Evolutionary conservation across 2,888 invertebrate species (phyloP).

Genomic region (Andrena dorsata): DNA sequence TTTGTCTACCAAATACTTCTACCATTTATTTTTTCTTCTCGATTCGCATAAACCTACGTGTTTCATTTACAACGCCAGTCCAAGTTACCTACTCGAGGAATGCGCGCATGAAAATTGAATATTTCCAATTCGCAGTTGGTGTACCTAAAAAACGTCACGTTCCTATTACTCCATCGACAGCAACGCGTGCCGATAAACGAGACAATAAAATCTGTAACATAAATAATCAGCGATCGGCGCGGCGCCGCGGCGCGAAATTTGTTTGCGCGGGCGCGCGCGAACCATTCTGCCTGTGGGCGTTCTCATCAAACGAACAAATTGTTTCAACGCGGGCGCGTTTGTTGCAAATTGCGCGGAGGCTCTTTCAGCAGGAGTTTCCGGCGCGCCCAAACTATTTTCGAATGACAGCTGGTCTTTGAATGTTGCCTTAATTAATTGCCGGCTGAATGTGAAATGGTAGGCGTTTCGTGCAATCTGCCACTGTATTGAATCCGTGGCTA

Average conservation of each 20-base stretch:
- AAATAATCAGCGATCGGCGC: conserved; percentile 62
- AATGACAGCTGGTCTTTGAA: conserved; percentile 58
- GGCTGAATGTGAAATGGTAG: conserved; percentile 46
- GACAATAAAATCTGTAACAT: conserved; percentile 71
- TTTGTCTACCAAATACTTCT: too few species aligned
- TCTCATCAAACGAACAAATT: conserved; percentile 62
- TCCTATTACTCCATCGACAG: conserved; percentile 51
- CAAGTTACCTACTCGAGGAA: not conserved
- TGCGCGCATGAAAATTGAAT: not conserved
- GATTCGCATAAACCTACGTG: not conserved
- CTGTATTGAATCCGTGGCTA: conserved; percentile 39
- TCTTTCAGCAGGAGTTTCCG: conserved; percentile 20
- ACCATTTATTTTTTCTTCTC: too few species aligned
- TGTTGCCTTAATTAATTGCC: conserved; percentile 59
- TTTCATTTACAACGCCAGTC: not conserved
- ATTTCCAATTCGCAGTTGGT: conserved; percentile 18
- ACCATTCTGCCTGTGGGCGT: conserved; percentile 25
- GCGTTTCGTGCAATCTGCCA: conserved; percentile 52
- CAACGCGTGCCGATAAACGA: conserved; percentile 57
- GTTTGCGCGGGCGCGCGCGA: conserved; percentile 42
- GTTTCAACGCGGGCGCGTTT: conserved; percentile 59
- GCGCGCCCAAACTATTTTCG: conserved; percentile 43
- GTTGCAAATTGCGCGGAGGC: conserved; percentile 51
- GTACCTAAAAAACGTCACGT: conserved; percentile 41
- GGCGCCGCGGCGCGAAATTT: conserved; percentile 65